A percentile compares a stretch with the other conserved stretches of the same genome.
Conservation (phyloP, 2,888 invertebrate species). For the Phengaris arion region DNA sequence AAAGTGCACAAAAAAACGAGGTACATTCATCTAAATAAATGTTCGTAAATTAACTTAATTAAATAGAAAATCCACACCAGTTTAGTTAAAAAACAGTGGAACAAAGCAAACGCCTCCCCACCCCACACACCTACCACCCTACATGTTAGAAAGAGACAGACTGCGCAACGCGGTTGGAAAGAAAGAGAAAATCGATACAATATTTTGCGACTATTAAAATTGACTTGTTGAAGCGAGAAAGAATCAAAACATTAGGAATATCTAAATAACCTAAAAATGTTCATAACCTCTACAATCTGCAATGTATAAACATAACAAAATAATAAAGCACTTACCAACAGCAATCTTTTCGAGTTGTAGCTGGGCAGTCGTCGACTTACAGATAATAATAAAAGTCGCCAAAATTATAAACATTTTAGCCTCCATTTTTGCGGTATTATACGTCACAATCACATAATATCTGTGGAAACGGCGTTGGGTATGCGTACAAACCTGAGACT, state of each 20-base stretch:
- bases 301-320: neutral
- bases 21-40: conserved; percentile 7
- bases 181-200: conserved; percentile 57
- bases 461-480: conserved; percentile 55
- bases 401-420: conserved; percentile 42
- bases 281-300: neutral
- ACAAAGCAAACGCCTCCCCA: conserved; percentile 30
- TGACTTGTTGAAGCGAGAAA: conserved; percentile 48
- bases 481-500: conserved; percentile 76
- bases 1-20: neutral
- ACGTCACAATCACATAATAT: conserved; percentile 22
- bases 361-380: conserved; percentile 59
- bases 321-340: conserved; percentile 61
- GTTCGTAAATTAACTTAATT: neutral
- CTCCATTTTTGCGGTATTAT: conserved; percentile 34
- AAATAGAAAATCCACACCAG: conserved; percentile 5
- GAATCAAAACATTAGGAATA: conserved; percentile 47
- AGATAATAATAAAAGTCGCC: conserved; percentile 52
- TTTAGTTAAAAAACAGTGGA: neutral
- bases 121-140: neutral
- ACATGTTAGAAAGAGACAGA: conserved; percentile 43
- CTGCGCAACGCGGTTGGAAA: conserved; percentile 44
- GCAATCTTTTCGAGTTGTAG: conserved; percentile 72
- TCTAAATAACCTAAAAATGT: conserved; percentile 34
- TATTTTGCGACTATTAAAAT: conserved; percentile 43